A percentile compares a stretch with the other conserved stretches of the same genome.
Evolutionary conservation across 2,888 invertebrate species (phyloP).

Genomic region (Drymonia ruficornis): DNA sequence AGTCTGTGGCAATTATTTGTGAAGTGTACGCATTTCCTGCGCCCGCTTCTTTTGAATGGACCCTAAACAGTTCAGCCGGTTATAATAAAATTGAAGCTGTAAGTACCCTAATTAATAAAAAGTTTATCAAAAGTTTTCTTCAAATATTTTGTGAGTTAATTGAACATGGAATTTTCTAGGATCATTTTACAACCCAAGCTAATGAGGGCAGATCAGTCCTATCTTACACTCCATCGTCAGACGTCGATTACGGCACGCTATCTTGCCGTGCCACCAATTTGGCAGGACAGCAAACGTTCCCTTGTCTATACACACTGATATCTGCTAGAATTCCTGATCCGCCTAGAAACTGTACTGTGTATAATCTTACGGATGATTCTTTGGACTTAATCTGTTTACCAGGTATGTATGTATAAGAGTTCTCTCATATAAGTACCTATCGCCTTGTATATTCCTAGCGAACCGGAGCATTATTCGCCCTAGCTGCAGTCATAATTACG

Average conservation of each 20-base stretch:
- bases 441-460: too few relatives aligned
- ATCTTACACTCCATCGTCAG: constrained; percentile 91
- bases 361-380: constrained; percentile 91
- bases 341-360: constrained; percentile 91
- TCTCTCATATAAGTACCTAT: too few relatives aligned
- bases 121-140: too few relatives aligned
- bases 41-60: constrained; percentile 94
- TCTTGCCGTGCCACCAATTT: constrained; percentile 90
- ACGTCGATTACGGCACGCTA: constrained; percentile 91
- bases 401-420: constrained; percentile 74
- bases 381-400: constrained; percentile 89
- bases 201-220: constrained; percentile 86
- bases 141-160: not conserved
- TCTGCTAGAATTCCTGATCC: constrained; percentile 92
- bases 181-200: constrained; percentile 82
- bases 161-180: constrained; percentile 55
- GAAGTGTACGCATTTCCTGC: constrained; percentile 94
- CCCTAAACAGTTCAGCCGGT: constrained; percentile 95
- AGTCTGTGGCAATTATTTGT: constrained; percentile 91
- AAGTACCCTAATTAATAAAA: constrained; percentile 39
- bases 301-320: constrained; percentile 90
- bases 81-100: constrained; percentile 88
- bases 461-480: not conserved
- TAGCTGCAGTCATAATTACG: not conserved
- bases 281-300: constrained; percentile 88